phyloP scores from a whole-genome alignment of 2,113 vertebrate genomes.

The Plecotus auritus region DNA sequence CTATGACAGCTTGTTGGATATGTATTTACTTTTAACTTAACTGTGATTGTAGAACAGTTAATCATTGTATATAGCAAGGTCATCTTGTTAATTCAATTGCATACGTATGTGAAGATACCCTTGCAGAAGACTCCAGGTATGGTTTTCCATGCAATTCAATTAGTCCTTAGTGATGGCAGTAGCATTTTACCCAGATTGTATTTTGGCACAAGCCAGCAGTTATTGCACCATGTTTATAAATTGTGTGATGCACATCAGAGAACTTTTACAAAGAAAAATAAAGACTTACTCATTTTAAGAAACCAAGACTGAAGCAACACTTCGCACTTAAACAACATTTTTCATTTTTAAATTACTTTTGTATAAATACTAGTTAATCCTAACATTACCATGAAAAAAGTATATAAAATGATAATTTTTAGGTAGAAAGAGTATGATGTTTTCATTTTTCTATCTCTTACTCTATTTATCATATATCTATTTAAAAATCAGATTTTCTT shows the following conservation, averaged over 20 bases:
- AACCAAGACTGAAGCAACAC: conserved; percentile 28
- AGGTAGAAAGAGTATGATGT: not conserved
- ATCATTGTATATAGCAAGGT: not conserved
- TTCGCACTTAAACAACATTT: conserved; percentile 21
- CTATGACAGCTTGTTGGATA: not conserved
- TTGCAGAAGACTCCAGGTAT: not conserved
- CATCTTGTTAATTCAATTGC: not conserved
- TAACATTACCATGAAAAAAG: not conserved
- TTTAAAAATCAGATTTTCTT: not conserved
- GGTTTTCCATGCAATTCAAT: not conserved
- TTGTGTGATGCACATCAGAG: not conserved
- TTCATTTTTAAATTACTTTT: conserved; percentile 43
- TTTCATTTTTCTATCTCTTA: not conserved
- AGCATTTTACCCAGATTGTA: not conserved
- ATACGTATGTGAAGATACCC: not conserved
- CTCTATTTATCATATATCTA: not conserved
- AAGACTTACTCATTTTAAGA: conserved; percentile 33
- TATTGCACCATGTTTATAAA: not conserved
- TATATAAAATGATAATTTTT: conserved; percentile 25
- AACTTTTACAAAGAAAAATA: conserved; percentile 38
- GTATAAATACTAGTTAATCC: conserved; percentile 34
- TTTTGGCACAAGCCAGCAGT: not conserved
- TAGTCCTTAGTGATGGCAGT: not conserved
- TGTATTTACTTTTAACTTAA: conserved; percentile 38
- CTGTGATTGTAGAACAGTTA: conserved; percentile 16